Conservation (phyloP, 1,140 invertebrate species). For the Pygmarrhopalites habei region DNA sequence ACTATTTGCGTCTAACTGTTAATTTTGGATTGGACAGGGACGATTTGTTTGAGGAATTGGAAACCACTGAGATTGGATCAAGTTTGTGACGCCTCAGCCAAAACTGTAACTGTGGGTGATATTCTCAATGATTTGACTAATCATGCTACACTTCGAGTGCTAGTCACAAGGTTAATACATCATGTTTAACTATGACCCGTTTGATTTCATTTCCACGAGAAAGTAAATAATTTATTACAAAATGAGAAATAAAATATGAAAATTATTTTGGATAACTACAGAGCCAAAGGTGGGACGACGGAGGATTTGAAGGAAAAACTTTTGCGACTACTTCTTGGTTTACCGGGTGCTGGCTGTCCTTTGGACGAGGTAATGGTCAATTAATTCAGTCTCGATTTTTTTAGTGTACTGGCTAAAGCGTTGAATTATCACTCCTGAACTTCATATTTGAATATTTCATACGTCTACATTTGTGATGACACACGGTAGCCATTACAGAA, state of each 20-base stretch:
- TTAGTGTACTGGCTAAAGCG: too few relatives aligned
- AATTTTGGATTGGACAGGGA: too few relatives aligned
- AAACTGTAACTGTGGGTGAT: slow-evolving; percentile 75
- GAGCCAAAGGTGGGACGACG: slow-evolving; percentile 45
- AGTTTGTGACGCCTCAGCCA: slow-evolving; percentile 73
- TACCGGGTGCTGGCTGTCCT: slow-evolving; percentile 81
- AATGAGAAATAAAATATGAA: neutral
- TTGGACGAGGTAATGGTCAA: slow-evolving; percentile 71
- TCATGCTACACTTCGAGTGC: slow-evolving; percentile 79
- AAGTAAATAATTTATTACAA: neutral
- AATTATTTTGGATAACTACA: slow-evolving; percentile 21
- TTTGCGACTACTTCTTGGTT: slow-evolving; percentile 70
- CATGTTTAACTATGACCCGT: too few relatives aligned
- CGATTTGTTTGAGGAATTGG: slow-evolving; percentile 88
- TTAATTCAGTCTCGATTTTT: neutral
- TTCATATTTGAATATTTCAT: too few relatives aligned
- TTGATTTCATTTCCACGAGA: neutral
- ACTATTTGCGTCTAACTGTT: too few relatives aligned
- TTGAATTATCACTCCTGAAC: too few relatives aligned
- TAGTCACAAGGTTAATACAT: slow-evolving; percentile 65
- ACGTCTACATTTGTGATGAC: too few relatives aligned
- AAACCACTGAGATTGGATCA: slow-evolving; percentile 80
- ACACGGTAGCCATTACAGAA: too few relatives aligned
- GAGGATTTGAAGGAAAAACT: slow-evolving; percentile 90
- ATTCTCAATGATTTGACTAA: slow-evolving; percentile 86